Evolutionary conservation across 2,888 invertebrate genomes (phyloP), one percentile per base, ranked within the genome.

Genomic region (Acanthosepion pharaonis): DNA sequence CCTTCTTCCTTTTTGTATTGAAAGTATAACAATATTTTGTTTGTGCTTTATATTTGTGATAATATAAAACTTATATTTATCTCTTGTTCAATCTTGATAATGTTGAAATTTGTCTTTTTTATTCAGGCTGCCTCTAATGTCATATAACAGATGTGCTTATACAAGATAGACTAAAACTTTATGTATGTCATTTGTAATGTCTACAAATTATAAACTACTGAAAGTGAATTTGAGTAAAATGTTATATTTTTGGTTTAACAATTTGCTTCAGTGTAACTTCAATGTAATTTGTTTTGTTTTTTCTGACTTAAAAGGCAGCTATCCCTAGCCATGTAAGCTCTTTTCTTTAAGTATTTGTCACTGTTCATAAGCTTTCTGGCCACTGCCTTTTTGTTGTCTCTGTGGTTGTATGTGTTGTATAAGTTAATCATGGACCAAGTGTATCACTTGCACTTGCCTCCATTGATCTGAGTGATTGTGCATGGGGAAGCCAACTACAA

Each of bases 311-410:
- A 93, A 93, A 93, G 93, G 93, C 93, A 5, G 93, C 28, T 18
- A 93, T 93, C 33, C 93, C 93, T 51, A 93, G 93, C 93, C 53
- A 93, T 93, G 93, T 93, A 93, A 93, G 93, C 93, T 78, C 78
- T 78, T n/a, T 78, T 78, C n/a, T 78, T n/a, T 78, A 78, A 78
- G 78, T 78, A 78, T 78, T 78, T n/a, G n/a, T n/a, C 78, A 78
- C n/a, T 18, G 18, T 78, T n/a, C n/a, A n/a, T 78, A 33, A 33
- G 78, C 78, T 78, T 78, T 33, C n/a, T n/a, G n/a, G 78, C 78
- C 78, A 78, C 78, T 33, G 78, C 78, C n/a, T 78, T 78, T 15
- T 25, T 78, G 33, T 78, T 78, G 78, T 78, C 9, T n/a, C n/a
- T 78, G 78, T 78, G 78, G 28, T 78, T 78, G n/a, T 78, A 78